These are phyloP conservation scores for Acromyrmex echinatior DNA, from an alignment of 1,140 invertebrate species.

Conservation along the genomic window DNA sequence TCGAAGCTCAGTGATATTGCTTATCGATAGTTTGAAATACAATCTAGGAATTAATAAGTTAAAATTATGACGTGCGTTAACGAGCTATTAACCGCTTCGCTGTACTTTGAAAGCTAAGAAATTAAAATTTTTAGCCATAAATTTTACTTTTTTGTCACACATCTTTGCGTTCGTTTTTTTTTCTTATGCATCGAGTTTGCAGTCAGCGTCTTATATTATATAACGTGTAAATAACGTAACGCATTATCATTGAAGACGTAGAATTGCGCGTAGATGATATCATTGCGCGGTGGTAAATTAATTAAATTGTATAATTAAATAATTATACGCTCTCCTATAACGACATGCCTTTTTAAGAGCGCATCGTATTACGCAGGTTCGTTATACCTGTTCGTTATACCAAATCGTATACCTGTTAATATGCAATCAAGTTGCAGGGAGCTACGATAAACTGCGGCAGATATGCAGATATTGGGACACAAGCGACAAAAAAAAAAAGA, in stretches of 20 bases:
- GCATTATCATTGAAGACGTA: neutral
- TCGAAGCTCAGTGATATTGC: neutral
- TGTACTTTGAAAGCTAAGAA: neutral
- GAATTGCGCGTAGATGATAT: no score
- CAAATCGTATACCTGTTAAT: slow-evolving; percentile 8
- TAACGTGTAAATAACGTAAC: neutral
- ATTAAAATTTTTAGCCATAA: neutral
- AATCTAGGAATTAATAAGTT: neutral
- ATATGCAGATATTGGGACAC: slow-evolving; percentile 2
- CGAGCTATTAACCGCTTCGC: neutral
- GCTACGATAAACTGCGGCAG: neutral
- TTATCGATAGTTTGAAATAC: neutral
- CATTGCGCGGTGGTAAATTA: neutral
- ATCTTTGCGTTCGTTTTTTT: neutral
- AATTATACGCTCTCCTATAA: neutral
- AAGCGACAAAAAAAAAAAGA: slow-evolving; percentile 17
- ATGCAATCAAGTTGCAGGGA: neutral
- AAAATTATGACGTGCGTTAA: neutral
- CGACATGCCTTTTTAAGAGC: neutral
- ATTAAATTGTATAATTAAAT: slow-evolving; percentile 4
- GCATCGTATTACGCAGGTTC: neutral
- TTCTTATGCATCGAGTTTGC: neutral
- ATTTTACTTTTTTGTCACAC: neutral
- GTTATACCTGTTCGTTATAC: neutral
- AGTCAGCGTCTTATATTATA: neutral